Base-by-base conservation (phyloP, 2,113 vertebrate species). In the Macquaria ambigua region DNA sequence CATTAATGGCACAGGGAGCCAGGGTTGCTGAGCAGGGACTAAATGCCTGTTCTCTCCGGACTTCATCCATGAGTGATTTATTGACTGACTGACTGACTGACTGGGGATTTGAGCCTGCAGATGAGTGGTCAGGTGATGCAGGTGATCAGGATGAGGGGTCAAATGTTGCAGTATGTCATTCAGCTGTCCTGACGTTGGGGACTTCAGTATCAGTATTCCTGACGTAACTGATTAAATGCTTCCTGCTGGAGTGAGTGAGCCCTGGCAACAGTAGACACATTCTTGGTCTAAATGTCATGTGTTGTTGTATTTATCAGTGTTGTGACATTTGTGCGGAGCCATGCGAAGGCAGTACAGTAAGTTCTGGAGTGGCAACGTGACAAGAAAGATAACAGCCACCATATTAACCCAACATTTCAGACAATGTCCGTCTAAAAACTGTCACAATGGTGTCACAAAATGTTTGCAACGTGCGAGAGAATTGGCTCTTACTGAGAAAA, bases 21-120 rank as follows among this genome's bases (percentile, higher is more conserved):
- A 55, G 48, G 14, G 64, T 37, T 69, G 79, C 66, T 85, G 79
- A 85, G 78, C 76, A 48, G 87, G 64, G 50, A 84, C 83, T 77
- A 56, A 88, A 86, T 66, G 67, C 43, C 56, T 39, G 3, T 61
- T 83, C 75, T 34, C 53, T 56, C 41, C 37, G 4, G 62, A 82
- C 79, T 87, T 89, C 84, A 67, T 82, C 37, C 62, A 2, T 52
- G 11, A 86, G 43, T 83, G 79, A 91, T 87, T 79, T 81, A 92
- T 84, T 82, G 85, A 87, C 59, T 55, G 56, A 25, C 59, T 81
- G 41, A 46, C 69, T 74, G 56, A 46, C 70, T 74, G 56, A 67
- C 76, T 39, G 37, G n/a, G 25, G 16, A 52, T 46, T 74, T 46
- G 31, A 71, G 58, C 10, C 67, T 79, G 83, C 68, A 71, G 41